These are phyloP conservation scores for Epinephelus awoara DNA, from an alignment of 2,797 vertebrate species.

Conservation along the genomic window DNA sequence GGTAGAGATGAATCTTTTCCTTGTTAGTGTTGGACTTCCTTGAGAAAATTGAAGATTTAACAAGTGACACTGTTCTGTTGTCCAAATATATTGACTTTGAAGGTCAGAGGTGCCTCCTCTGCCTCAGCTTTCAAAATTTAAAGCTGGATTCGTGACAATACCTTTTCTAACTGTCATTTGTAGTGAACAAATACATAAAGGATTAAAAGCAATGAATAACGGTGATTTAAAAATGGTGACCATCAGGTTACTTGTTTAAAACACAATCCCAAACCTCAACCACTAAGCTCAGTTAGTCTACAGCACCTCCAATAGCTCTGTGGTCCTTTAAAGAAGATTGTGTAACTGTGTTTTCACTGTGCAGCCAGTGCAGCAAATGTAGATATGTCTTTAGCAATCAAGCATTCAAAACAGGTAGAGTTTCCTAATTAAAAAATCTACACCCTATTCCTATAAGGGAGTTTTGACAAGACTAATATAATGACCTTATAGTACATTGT, in stretches of 20 bases:
- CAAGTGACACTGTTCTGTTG: not conserved
- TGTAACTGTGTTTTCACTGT: not conserved
- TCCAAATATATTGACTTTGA: not conserved
- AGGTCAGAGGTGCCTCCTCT: no score
- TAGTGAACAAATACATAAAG: not conserved
- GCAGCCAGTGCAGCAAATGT: no score
- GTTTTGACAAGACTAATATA: no score
- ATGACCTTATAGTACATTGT: no score
- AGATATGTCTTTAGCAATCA: not conserved
- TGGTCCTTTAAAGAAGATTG: not conserved
- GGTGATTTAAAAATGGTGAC: not conserved
- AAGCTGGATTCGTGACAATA: not conserved
- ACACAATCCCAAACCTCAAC: not conserved
- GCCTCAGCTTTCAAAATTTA: not conserved
- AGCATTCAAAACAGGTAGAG: no score
- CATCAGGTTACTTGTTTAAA: no score
- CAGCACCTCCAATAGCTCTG: not conserved
- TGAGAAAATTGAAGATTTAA: not conserved
- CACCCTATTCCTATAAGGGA: no score
- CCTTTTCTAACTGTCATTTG: not conserved
- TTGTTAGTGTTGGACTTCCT: constrained; percentile 3
- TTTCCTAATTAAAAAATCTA: no score
- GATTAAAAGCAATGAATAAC: not conserved
- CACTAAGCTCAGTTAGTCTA: not conserved
- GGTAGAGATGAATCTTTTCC: constrained; percentile 21